Conservation (phyloP, 2,113 vertebrate species). For the Hippocampus abdominalis region DNA sequence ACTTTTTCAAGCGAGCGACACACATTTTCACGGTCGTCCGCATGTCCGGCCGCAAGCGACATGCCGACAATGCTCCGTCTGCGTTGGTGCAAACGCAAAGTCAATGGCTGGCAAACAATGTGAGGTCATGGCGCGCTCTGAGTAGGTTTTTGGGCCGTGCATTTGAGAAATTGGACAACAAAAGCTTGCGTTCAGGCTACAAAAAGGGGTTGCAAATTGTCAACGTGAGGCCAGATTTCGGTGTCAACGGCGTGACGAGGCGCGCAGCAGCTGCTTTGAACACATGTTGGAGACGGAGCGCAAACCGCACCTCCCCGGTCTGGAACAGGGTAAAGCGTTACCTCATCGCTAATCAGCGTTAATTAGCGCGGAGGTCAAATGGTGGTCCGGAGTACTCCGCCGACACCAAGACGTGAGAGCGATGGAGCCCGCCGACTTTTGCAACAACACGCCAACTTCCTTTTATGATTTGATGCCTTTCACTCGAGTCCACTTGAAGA, state of each 20-base stretch:
- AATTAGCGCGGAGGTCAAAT: slow-evolving; percentile 56
- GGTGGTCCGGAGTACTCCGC: slow-evolving; percentile 28
- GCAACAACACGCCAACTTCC: background rate
- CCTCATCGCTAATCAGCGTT: slow-evolving; percentile 57
- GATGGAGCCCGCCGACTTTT: background rate
- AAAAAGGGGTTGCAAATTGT: background rate
- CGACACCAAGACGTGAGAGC: background rate
- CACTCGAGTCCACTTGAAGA: background rate
- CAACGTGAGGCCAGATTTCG: background rate
- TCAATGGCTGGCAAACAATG: background rate
- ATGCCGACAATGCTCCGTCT: no score
- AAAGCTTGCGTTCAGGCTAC: no score
- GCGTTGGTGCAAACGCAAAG: background rate
- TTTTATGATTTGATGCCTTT: background rate
- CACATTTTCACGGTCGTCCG: background rate
- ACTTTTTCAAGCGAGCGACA: background rate
- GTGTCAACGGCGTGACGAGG: slow-evolving; percentile 10
- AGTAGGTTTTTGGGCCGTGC: background rate
- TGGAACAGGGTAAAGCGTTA: slow-evolving; percentile 37
- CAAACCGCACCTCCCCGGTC: slow-evolving; percentile 46
- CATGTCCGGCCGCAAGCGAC: background rate
- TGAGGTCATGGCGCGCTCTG: background rate
- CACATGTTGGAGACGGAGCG: slow-evolving; percentile 55
- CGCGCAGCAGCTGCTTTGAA: slow-evolving; percentile 57
- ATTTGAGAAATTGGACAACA: background rate